Conservation (phyloP, 2,888 invertebrate genomes). For the Sphaerophoria rueppellii region DNA sequence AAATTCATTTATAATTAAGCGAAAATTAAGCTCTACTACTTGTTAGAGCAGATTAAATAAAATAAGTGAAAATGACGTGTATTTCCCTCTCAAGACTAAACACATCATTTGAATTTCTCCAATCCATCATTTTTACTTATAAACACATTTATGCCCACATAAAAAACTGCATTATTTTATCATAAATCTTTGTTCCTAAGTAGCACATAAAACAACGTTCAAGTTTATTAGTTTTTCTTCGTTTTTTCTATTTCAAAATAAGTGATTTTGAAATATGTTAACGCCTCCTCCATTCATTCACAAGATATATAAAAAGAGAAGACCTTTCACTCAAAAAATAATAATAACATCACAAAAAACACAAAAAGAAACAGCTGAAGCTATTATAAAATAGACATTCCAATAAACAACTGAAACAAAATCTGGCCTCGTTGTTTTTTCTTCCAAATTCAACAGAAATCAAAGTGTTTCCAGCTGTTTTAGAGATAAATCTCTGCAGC, state of each 20-base stretch:
- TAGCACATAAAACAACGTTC: constrained; percentile 22
- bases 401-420: constrained; percentile 48
- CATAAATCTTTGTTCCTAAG: constrained; percentile 52
- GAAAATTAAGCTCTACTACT: neutral
- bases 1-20: no score
- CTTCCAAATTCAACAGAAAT: constrained; percentile 27
- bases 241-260: constrained; percentile 47
- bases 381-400: constrained; percentile 38
- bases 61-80: neutral
- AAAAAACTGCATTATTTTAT: constrained; percentile 28
- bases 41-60: no score
- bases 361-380: constrained; percentile 36
- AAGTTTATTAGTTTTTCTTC: constrained; percentile 37
- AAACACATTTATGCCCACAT: constrained; percentile 51
- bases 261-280: constrained; percentile 57
- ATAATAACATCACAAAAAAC: constrained; percentile 7
- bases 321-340: constrained; percentile 33
- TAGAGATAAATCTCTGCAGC: neutral
- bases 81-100: neutral
- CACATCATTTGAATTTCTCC: constrained; percentile 23
- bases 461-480: constrained; percentile 50
- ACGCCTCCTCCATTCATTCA: constrained; percentile 54
- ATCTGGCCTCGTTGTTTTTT: constrained; percentile 38
- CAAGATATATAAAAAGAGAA: neutral
- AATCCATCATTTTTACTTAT: constrained; percentile 51